These are phyloP conservation scores for Numenius arquata DNA, from an alignment of 2,113 vertebrate genomes.

Conservation along the genomic window DNA sequence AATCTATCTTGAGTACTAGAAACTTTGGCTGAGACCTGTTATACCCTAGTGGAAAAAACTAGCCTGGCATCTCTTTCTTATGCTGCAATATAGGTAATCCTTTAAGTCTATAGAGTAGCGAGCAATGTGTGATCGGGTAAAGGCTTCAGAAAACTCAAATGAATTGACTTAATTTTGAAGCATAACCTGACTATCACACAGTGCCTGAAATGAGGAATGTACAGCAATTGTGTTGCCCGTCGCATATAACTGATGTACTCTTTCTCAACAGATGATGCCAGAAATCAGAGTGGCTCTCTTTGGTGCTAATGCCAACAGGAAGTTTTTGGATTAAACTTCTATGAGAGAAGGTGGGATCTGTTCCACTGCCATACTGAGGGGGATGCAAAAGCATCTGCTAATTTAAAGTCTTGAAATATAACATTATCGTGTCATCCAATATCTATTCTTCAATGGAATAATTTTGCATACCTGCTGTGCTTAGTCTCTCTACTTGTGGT, in stretches of 20 bases:
- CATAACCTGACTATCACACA: background rate
- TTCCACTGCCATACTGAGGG: constrained; percentile 44
- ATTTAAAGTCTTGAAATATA: constrained; percentile 48
- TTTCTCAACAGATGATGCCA: constrained; percentile 91
- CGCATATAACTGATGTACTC: background rate
- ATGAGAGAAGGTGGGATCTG: constrained; percentile 29
- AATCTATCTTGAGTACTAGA: background rate
- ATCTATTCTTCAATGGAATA: constrained; percentile 44
- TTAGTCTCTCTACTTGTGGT: constrained; percentile 42
- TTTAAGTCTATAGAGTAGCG: background rate
- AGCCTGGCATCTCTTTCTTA: background rate
- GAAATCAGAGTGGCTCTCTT: constrained; percentile 90
- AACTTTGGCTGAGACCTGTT: background rate
- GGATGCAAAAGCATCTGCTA: constrained; percentile 62
- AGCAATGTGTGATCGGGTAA: background rate
- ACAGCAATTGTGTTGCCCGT: background rate
- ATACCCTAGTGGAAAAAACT: background rate
- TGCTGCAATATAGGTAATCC: background rate
- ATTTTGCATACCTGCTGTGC: constrained; percentile 52
- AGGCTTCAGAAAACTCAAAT: background rate
- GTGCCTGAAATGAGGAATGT: background rate
- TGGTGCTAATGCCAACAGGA: constrained; percentile 91
- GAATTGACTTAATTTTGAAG: background rate
- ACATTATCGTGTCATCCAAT: constrained; percentile 39
- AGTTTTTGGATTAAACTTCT: constrained; percentile 86